Evolutionary conservation across 2,888 invertebrate genomes (phyloP).

Genomic region (Morpho achilles): DNA sequence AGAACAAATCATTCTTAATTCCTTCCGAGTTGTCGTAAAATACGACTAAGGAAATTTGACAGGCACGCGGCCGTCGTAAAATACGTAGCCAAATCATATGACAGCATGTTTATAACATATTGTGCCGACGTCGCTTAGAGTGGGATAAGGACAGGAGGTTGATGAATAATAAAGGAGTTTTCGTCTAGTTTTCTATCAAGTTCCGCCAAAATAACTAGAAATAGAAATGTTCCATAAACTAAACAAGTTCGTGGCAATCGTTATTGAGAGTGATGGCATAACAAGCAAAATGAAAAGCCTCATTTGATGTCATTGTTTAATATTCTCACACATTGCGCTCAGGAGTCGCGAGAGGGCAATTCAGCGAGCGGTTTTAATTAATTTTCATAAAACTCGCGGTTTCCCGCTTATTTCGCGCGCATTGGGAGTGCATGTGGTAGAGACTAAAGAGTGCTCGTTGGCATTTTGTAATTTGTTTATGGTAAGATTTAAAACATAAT

Average conservation of each 20-base stretch:
- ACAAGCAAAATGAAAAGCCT: slow-evolving; percentile 16
- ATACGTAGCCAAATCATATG: too few relatives aligned
- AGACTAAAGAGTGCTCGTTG: slow-evolving; percentile 1
- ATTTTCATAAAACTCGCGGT: slow-evolving; percentile 28
- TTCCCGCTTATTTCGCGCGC: slow-evolving; percentile 27
- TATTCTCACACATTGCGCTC: slow-evolving; percentile 8
- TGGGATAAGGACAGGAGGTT: too few relatives aligned
- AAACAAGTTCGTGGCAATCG: background rate
- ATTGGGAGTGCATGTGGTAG: slow-evolving; percentile 14
- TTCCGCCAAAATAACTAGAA: too few relatives aligned
- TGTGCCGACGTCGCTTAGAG: too few relatives aligned
- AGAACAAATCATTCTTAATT: too few relatives aligned
- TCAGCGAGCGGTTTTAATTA: slow-evolving; percentile 29
- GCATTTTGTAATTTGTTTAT: background rate
- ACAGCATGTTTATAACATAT: too few relatives aligned
- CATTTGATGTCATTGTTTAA: slow-evolving; percentile 15
- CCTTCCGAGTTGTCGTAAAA: too few relatives aligned
- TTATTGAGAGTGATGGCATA: slow-evolving; percentile 3
- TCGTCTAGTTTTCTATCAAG: too few relatives aligned
- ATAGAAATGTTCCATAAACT: too few relatives aligned
- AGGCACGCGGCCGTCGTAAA: too few relatives aligned
- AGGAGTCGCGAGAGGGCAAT: slow-evolving; percentile 23
- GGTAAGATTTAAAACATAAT: background rate
- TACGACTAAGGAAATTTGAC: too few relatives aligned
- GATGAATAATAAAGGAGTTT: too few relatives aligned